These are phyloP conservation scores for Xylocopa sonorina DNA, from an alignment of 1,140 invertebrate genomes.

Conservation along the genomic window DNA sequence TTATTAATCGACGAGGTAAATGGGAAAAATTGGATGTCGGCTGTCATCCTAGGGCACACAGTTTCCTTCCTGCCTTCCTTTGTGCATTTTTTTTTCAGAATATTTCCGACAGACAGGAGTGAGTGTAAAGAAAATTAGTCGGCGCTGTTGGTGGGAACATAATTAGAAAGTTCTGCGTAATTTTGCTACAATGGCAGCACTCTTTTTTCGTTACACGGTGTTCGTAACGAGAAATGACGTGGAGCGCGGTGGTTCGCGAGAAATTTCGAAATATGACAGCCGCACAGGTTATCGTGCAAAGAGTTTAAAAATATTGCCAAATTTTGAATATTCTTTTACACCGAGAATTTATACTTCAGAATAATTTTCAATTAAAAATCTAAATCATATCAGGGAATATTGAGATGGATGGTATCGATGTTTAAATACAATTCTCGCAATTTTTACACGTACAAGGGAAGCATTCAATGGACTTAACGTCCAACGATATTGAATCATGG, in stretches of 20 bases:
- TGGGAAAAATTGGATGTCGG: too few relatives aligned
- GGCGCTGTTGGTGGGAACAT: not conserved
- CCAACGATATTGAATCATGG: not conserved
- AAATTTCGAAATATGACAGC: not conserved
- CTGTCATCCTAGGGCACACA: too few relatives aligned
- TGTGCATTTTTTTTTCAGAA: not conserved
- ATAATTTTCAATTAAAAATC: not conserved
- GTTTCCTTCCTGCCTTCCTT: not conserved
- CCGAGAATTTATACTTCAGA: too few relatives aligned
- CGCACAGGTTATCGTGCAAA: not conserved
- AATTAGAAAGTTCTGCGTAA: not conserved
- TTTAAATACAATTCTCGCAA: too few relatives aligned
- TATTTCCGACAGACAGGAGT: not conserved
- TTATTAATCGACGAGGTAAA: not conserved
- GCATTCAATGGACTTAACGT: not conserved
- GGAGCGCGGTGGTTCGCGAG: not conserved
- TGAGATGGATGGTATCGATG: too few relatives aligned
- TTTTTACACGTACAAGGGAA: too few relatives aligned
- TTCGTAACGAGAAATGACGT: not conserved
- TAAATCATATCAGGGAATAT: too few relatives aligned
- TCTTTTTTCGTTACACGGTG: not conserved
- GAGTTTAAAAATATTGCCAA: not conserved
- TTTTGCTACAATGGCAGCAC: not conserved
- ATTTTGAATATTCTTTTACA: not conserved
- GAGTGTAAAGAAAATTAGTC: not conserved